Evolutionary conservation across 2,113 vertebrate species (phyloP), one percentile per base, ranked within the genome.

Genomic region (Zosterops lateralis): DNA sequence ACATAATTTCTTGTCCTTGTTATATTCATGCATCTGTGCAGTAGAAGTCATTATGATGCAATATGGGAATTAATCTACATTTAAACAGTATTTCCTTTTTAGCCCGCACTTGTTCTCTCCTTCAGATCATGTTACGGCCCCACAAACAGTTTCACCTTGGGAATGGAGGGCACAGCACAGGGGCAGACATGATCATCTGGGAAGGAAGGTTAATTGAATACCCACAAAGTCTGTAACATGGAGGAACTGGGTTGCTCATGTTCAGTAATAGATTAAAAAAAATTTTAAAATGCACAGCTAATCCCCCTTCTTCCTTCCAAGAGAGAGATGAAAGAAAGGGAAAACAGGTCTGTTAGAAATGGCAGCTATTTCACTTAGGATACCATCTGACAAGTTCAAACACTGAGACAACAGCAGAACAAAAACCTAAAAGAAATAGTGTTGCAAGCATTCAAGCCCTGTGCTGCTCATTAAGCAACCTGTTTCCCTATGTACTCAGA

Each of bases 391-490:
- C 48, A 40, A 76, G 51, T 88, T 92, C 67, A 76, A 94, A 91
- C 31, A 10, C n/a, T 45, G 6, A 57, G 65, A 92, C 48, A 83
- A 77, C 54, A 73, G 32, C 32, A 50, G 71, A 70, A 86, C 60
- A 83, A 86, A 95, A 89, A 77, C 64, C 24, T 73, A 26, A 74
- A 81, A 24, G 78, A 95, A 93, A 61, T 28, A 64, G 25, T 12
- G 6, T 87, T 92, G 74, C 80, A 87, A 89, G 17, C 32, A 40
- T 71, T 90, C 40, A 48, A 90, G 40, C 36, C n/a, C 64, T 65
- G 31, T 45, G 60, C 73, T 94, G 42, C 68, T 92, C 95, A 84
- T 92, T 94, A 93, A 87, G 73, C 57, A 84, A 65, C 47, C n/a
- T 65, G 70, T 47, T 94, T 90, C 24, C 18, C 38, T 19, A 7